Base-by-base conservation (phyloP, 2,888 invertebrate species). In the Siphlonurus alternatus region DNA sequence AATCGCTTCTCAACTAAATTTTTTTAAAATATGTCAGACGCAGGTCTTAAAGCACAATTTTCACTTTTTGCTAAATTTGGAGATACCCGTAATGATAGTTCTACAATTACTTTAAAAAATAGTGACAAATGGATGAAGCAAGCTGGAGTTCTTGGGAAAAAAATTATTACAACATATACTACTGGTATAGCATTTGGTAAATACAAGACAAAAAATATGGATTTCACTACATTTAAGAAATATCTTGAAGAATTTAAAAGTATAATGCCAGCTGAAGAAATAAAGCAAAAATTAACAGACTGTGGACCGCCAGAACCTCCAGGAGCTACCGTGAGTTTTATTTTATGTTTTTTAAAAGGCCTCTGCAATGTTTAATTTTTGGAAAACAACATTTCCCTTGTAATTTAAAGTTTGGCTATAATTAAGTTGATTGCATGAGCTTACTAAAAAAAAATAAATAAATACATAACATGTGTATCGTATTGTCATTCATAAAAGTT, bases 81-180 rank as follows among this genome's bases (percentile, higher is more conserved):
- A 1, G 76, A 77, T 68, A 71, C 72, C 18, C 74, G 74, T 66
- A 74, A 74, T 23, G 74, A 74, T 64, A 77, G 77, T 0, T 76
- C 72, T 65, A 67, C 70, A 22, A 73, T 78, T 64, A 75, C 76
- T 3, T 71, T 78, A 23, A 73, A 75, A 2, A 76, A 77, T 66
- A 73, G 74, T 59, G 77, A 78, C 70, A 78, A 78, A 69, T 78
- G 78, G 78, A 74, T 77, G 72, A 77, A 77, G 66, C 77, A 78
- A 67, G 76, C 77, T 10, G 74, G 75, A 68, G 73, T 78, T 22
- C 74, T 77, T 61, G 78, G 78, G 61, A 76, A 76, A 68, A 76
- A 73, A 63, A 69, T 77, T 61, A 76, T 77, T 23, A 77, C 77
- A 15, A 76, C 76, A 1, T n/a, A n/a, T n/a, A 77, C 77, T 68